These are phyloP conservation scores for Diabrotica balteata DNA, from an alignment of 2,888 invertebrate species.

Conservation along the genomic window DNA sequence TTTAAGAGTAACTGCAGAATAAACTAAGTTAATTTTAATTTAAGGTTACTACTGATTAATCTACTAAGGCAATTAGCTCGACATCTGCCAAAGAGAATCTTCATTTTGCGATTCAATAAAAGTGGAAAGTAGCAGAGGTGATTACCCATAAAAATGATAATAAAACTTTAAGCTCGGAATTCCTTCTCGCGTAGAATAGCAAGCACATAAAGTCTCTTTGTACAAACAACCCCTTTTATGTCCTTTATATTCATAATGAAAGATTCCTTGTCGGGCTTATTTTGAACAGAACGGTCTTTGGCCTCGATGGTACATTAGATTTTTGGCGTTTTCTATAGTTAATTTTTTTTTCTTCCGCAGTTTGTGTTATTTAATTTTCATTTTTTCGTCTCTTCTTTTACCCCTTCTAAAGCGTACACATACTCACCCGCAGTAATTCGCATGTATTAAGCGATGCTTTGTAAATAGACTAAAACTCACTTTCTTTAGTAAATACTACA, in stretches of 20 bases:
- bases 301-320: not conserved
- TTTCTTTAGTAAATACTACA: too few species aligned
- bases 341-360: too few species aligned
- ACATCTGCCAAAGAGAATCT: not conserved
- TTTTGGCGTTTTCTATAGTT: too few species aligned
- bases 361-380: too few species aligned
- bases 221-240: conserved; percentile 5
- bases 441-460: too few species aligned
- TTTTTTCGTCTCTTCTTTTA: too few species aligned
- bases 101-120: not conserved
- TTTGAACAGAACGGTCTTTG: not conserved
- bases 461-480: too few species aligned
- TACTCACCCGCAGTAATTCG: too few species aligned
- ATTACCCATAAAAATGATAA: conserved; percentile 2
- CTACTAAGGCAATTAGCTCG: not conserved
- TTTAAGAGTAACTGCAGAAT: too few species aligned
- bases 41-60: too few species aligned
- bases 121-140: not conserved
- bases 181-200: not conserved
- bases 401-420: too few species aligned
- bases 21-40: too few species aligned
- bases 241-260: conserved; percentile 3
- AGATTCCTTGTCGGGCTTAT: not conserved
- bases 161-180: conserved; percentile 1
- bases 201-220: not conserved